Conservation (phyloP, 2,888 invertebrate species). For the Pseudeuparius sepicola region DNA sequence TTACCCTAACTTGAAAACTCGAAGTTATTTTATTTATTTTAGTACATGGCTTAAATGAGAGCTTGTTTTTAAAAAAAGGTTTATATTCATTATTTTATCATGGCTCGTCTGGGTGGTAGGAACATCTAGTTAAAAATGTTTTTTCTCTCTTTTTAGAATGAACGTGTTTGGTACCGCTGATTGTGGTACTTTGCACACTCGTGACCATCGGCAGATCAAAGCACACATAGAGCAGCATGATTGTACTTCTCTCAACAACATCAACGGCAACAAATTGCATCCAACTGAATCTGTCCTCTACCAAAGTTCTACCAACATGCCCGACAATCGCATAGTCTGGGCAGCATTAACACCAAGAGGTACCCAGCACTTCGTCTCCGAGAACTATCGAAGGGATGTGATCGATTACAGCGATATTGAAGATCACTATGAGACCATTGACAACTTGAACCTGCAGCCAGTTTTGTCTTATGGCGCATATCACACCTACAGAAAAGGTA, state of each 20-base stretch:
- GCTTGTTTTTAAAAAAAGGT: no score
- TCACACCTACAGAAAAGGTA: constrained; percentile 20
- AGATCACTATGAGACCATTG: constrained; percentile 63
- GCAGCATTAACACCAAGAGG: constrained; percentile 76
- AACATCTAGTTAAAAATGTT: no score
- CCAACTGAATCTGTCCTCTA: constrained; percentile 35
- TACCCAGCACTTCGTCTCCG: constrained; percentile 66
- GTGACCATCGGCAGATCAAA: constrained; percentile 36
- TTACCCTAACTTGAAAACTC: no score
- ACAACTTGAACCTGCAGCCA: constrained; percentile 32
- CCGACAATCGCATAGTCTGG: constrained; percentile 49
- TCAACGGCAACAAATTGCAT: constrained; percentile 36
- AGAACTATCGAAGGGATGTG: constrained; percentile 46
- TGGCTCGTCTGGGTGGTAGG: no score
- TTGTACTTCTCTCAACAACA: constrained; percentile 38
- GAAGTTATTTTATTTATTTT: no score
- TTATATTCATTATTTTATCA: no score
- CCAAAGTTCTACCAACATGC: constrained; percentile 29
- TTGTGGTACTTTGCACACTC: constrained; percentile 41
- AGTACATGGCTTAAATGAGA: no score
- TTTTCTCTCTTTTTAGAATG: constrained; percentile 35
- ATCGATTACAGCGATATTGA: constrained; percentile 42
- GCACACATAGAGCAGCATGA: constrained; percentile 39
- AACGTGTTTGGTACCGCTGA: constrained; percentile 48
- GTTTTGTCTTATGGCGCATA: no score